Evolutionary conservation across 2,888 invertebrate genomes (phyloP).

Genomic region (Zaprionus lineosus): DNA sequence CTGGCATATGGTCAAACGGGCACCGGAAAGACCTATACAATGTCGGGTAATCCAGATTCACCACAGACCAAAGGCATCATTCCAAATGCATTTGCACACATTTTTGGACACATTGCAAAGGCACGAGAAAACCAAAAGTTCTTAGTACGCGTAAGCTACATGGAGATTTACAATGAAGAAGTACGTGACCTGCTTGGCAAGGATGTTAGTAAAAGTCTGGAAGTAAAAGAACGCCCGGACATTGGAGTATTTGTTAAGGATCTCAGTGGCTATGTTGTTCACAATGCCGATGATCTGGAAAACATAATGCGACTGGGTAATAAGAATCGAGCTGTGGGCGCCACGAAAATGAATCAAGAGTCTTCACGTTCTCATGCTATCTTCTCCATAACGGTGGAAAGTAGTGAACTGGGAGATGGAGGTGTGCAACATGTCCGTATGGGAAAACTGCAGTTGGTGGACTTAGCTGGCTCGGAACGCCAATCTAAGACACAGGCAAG

Average conservation of each 20-base stretch:
- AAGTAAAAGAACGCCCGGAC: constrained; percentile 97
- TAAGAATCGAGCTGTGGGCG: constrained; percentile 94
- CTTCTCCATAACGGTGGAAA: constrained; percentile 98
- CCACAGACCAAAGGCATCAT: constrained; percentile 97
- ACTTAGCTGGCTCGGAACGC: constrained; percentile 98
- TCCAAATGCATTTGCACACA: constrained; percentile 99
- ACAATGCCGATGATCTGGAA: constrained; percentile 97
- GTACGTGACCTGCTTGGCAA: constrained; percentile 96
- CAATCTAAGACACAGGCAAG: constrained; percentile 98
- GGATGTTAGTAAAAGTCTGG: constrained; percentile 92
- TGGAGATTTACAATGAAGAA: constrained; percentile 99
- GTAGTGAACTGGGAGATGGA: constrained; percentile 91
- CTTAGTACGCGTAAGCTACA: constrained; percentile 97
- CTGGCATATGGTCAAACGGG: constrained; percentile 96
- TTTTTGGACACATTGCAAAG: constrained; percentile 98
- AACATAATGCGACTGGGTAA: constrained; percentile 98
- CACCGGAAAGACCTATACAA: constrained; percentile 99
- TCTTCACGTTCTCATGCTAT: constrained; percentile 99
- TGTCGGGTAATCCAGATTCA: constrained; percentile 95
- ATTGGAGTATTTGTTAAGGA: constrained; percentile 98
- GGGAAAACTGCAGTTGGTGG: constrained; percentile 98
- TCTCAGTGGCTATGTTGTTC: constrained; percentile 97
- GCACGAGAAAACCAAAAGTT: constrained; percentile 97
- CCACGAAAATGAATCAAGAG: constrained; percentile 98
- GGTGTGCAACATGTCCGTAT: constrained; percentile 94